Evolutionary conservation across 1,140 invertebrate genomes (phyloP), one percentile per base, ranked within the genome.

Genomic region (Drosophila arawakana): DNA sequence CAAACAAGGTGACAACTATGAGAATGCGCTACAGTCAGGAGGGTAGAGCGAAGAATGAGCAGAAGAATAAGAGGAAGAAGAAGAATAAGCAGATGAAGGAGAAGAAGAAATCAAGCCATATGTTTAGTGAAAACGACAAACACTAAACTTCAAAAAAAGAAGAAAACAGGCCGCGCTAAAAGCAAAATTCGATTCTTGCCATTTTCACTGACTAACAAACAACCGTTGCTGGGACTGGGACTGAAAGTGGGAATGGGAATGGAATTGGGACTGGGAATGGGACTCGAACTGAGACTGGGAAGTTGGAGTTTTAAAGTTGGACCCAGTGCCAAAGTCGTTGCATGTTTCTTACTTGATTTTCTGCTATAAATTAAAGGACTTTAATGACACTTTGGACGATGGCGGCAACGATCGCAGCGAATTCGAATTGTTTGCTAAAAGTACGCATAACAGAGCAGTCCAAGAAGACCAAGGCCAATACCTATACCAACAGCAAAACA

Each of bases 321-420:
- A 43, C 25, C 37, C 67, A 70, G 66, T 62, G 73, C 60, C 81
- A 71, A 68, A 80, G 81, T 85, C 81, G 81, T 88, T 84, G 84
- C 84, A 88, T 88, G 84, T 88, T 88, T 88, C 84, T 88, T 88
- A 76, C 84, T 88, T 88, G 84, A 88, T 88, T 88, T 88, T 88
- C 84, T 89, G 84, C 84, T 89, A 88, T 88, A 88, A 88, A 88
- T 88, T 88, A 88, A 88, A 88, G 84, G 84, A 89, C 84, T 88
- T 88, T 88, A 88, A 88, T 88, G 84, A 88, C 84, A 88, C 84
- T 88, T 88, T 83, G 78, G 80, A 89, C 80, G 73, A 79, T 61
- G 84, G 68, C 77, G 80, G 71, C 69, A 57, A 71, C 78, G 83
- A 89, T 83, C 84, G 73, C 84, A 81, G 76, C 66, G 81, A 54